Evolutionary conservation across 2,113 vertebrate species (phyloP).

Genomic region (Erpornis zantholeuca): DNA sequence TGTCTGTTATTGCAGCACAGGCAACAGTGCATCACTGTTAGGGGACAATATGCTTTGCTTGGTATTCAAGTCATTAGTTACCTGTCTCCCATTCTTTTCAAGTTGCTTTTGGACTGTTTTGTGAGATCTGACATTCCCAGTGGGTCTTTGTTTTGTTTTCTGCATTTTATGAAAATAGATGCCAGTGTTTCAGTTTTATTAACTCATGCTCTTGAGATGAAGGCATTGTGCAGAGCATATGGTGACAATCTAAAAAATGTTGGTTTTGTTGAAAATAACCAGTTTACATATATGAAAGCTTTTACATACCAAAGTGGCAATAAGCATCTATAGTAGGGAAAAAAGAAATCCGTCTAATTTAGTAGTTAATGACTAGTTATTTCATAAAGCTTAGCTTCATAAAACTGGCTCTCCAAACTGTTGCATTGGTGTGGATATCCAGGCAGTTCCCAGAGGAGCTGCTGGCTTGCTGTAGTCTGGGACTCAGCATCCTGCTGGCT

Average conservation of each 20-base stretch:
- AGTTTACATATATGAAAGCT: not conserved
- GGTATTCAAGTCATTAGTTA: not conserved
- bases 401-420: not conserved
- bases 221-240: not conserved
- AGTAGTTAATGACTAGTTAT: not conserved
- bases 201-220: not conserved
- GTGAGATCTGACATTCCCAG: not conserved
- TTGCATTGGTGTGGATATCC: not conserved
- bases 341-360: not conserved
- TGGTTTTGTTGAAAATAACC: not conserved
- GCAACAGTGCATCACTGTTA: not conserved
- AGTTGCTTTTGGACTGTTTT: not conserved
- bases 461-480: fast-evolving
- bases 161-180: not conserved
- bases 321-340: not conserved
- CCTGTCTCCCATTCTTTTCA: not conserved
- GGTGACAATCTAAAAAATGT: not conserved
- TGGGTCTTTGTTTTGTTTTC: not conserved
- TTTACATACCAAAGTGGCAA: not conserved
- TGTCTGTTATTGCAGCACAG: not conserved
- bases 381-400: not conserved
- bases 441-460: not conserved
- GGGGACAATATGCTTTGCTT: not conserved
- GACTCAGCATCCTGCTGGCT: not conserved
- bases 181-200: not conserved